These are phyloP conservation scores for Hycleus phaleratus DNA, from an alignment of 1,140 invertebrate species.

Conservation along the genomic window DNA sequence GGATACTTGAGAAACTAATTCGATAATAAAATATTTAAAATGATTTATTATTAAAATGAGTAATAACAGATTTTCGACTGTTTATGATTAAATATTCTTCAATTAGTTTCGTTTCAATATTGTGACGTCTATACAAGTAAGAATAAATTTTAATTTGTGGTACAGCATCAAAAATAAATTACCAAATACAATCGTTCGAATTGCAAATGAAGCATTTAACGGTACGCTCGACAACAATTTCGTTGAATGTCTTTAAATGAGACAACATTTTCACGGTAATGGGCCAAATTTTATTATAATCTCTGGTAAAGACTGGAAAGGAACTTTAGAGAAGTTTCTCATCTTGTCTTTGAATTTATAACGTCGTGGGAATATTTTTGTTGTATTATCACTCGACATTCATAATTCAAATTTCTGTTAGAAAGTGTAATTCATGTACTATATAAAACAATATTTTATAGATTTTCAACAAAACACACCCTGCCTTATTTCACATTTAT, in stretches of 20 bases:
- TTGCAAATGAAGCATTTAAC: slow-evolving; percentile 16
- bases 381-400: slow-evolving; percentile 10
- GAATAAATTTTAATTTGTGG: slow-evolving; percentile 10
- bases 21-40: too few relatives aligned
- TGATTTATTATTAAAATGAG: too few relatives aligned
- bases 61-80: too few relatives aligned
- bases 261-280: slow-evolving; percentile 14
- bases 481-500: too few relatives aligned
- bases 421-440: too few relatives aligned
- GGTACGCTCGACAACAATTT: slow-evolving; percentile 12
- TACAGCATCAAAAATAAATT: slow-evolving; percentile 5
- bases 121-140: background rate
- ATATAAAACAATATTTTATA: too few relatives aligned
- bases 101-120: too few relatives aligned
- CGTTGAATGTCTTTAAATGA: slow-evolving; percentile 15
- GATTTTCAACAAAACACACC: too few relatives aligned
- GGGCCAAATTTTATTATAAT: slow-evolving; percentile 15
- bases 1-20: too few relatives aligned
- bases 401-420: slow-evolving; percentile 4
- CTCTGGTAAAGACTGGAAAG: slow-evolving; percentile 7
- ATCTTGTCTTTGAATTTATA: slow-evolving; percentile 13
- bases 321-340: slow-evolving; percentile 8
- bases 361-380: slow-evolving; percentile 15
- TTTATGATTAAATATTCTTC: too few relatives aligned
- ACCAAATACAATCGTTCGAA: slow-evolving; percentile 13